Evolutionary conservation across 2,888 invertebrate genomes (phyloP).

Genomic region (Syrista parreyssii): DNA sequence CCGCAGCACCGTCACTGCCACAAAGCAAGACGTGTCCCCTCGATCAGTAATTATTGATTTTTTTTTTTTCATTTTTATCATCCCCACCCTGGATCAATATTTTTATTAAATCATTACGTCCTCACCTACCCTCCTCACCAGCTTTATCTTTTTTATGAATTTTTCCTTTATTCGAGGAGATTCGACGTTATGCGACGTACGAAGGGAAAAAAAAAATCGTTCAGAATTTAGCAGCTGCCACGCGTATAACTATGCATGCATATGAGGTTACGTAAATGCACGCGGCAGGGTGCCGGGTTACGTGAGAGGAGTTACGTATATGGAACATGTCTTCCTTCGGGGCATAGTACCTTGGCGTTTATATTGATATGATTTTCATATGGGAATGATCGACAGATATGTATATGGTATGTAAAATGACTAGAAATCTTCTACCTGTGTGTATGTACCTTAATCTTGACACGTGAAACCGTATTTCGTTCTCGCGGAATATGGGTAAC

Average conservation of each 20-base stretch:
- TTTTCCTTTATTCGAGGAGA: no score
- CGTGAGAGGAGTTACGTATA: neutral
- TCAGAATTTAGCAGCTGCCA: neutral
- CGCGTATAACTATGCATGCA: neutral
- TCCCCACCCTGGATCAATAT: neutral
- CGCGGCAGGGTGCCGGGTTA: neutral
- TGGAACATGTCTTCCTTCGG: neutral
- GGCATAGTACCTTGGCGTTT: neutral
- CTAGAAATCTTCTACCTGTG: conserved; percentile 10
- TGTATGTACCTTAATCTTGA: neutral
- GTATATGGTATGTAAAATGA: conserved; percentile 15
- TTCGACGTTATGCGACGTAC: neutral
- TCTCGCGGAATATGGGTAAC: neutral
- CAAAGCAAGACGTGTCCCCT: neutral
- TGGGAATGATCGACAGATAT: conserved; percentile 5
- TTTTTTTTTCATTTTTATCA: neutral
- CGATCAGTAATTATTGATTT: neutral
- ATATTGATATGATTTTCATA: neutral
- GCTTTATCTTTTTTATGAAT: neutral
- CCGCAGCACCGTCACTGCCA: neutral
- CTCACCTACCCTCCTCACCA: neutral
- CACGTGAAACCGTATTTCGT: neutral
- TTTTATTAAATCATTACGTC: neutral
- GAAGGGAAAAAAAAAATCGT: neutral
- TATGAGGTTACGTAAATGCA: neutral